Evolutionary conservation across 1,140 invertebrate genomes (phyloP).

Genomic region (Papilio aristodemus): DNA sequence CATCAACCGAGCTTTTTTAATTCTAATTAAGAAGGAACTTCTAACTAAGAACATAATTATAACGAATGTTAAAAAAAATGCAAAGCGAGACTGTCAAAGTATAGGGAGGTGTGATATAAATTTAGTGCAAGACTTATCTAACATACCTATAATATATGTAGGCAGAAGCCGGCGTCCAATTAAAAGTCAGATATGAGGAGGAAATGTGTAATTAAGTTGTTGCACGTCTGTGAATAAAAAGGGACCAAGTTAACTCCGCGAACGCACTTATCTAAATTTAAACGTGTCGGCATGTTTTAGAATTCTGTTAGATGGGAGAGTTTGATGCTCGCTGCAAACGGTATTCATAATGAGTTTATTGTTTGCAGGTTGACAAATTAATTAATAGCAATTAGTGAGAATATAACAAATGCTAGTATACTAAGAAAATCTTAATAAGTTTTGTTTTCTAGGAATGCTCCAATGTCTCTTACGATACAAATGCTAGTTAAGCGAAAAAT

Average conservation of each 20-base stretch:
- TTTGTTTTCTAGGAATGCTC: too few species aligned
- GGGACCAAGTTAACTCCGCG: constrained; percentile 1
- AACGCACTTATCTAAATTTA: constrained; percentile 29
- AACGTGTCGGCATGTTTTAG: not conserved
- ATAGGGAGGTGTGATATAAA: not conserved
- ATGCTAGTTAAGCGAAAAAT: too few species aligned
- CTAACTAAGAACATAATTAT: not conserved
- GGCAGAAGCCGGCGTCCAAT: constrained; percentile 19
- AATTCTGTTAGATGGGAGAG: not conserved
- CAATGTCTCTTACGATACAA: too few species aligned
- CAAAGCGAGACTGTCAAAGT: not conserved
- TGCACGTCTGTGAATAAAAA: constrained; percentile 10
- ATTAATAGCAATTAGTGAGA: constrained; percentile 2
- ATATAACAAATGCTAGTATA: not conserved
- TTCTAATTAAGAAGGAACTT: not conserved
- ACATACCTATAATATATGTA: not conserved
- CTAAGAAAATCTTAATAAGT: not conserved
- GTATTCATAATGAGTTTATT: not conserved
- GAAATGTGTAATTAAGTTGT: constrained; percentile 36
- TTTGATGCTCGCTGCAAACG: not conserved
- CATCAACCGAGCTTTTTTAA: too few species aligned
- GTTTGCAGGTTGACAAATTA: not conserved
- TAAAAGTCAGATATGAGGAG: constrained; percentile 35
- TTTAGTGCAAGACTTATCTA: constrained; percentile 1
- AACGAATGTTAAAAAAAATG: not conserved